These are phyloP conservation scores for Chromis chromis DNA, from an alignment of 2,797 vertebrate species.

Conservation along the genomic window DNA sequence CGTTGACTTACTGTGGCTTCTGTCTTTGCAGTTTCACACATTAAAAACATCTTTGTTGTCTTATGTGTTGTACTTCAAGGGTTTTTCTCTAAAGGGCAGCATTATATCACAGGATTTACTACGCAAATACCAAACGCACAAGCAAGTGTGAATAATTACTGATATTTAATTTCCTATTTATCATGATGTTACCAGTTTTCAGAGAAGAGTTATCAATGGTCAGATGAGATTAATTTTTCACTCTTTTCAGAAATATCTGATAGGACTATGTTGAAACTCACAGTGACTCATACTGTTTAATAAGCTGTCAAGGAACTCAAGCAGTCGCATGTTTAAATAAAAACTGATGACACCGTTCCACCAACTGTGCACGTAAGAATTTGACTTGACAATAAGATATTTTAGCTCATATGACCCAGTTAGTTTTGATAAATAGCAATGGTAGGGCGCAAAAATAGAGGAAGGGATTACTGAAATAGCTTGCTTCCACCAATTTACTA, in stretches of 20 bases:
- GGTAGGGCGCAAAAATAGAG: conserved; percentile 15
- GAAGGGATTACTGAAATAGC: conserved; percentile 40
- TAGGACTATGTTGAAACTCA: conserved; percentile 15
- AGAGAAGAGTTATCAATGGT: neutral
- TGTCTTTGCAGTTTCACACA: conserved; percentile 65
- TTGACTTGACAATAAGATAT: conserved; percentile 20
- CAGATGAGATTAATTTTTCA: conserved; percentile 6
- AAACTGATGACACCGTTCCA: neutral
- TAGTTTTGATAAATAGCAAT: conserved; percentile 43
- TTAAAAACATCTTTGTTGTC: conserved; percentile 52
- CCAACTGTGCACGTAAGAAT: conserved; percentile 9
- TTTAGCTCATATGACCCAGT: conserved; percentile 31
- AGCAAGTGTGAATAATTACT: conserved; percentile 1
- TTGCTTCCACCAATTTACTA: conserved; percentile 27
- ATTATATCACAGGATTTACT: neutral
- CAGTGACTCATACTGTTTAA: conserved; percentile 45
- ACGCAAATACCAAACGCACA: neutral
- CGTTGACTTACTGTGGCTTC: conserved; percentile 59
- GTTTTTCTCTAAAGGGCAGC: conserved; percentile 28
- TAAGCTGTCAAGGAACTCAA: conserved; percentile 39
- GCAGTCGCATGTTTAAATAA: conserved; percentile 5
- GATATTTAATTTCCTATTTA: conserved; percentile 2
- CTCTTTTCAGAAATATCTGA: conserved; percentile 15
- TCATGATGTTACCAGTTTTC: neutral
- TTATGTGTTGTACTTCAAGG: conserved; percentile 39